phyloP scores from a whole-genome alignment of 1,140 invertebrate species.

The Drosophila elegans region DNA sequence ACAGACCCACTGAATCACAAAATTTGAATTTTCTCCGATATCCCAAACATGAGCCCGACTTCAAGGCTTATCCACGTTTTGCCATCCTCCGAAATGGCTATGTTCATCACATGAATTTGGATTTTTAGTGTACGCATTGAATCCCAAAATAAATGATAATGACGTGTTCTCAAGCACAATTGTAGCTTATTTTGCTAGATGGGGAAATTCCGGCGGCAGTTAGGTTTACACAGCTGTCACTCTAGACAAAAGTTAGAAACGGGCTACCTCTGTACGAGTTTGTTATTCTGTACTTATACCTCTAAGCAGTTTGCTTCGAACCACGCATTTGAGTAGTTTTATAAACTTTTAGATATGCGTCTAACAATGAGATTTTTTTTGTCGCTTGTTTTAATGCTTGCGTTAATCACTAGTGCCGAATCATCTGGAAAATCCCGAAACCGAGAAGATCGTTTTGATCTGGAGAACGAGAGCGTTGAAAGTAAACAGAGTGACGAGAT shows the following conservation, averaged over 20 bases:
- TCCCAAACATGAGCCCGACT: constrained; percentile 1
- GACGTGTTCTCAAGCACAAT: constrained; percentile 18
- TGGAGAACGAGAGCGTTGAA: constrained; percentile 14
- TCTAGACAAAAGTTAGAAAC: constrained; percentile 18
- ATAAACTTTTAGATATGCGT: constrained; percentile 29
- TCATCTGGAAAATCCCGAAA: constrained; percentile 16
- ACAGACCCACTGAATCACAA: constrained; percentile 5
- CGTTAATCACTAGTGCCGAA: not conserved
- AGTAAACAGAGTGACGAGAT: not conserved
- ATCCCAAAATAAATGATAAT: not conserved
- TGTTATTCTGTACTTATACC: constrained; percentile 1
- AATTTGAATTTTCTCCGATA: constrained; percentile 44
- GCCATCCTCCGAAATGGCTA: constrained; percentile 43
- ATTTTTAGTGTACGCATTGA: constrained; percentile 14
- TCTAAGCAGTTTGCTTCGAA: constrained; percentile 6
- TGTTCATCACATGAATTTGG: constrained; percentile 24
- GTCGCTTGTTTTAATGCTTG: not conserved
- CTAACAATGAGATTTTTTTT: not conserved
- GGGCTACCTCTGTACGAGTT: not conserved
- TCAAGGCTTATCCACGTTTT: constrained; percentile 41
- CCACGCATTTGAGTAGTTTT: constrained; percentile 29
- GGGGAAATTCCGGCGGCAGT: constrained; percentile 10
- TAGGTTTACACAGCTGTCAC: constrained; percentile 23
- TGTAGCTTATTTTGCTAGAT: not conserved
- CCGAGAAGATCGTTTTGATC: constrained; percentile 32